Evolutionary conservation across 2,888 invertebrate genomes (phyloP), one percentile per base, ranked within the genome.

Genomic region (Idaea biselata): DNA sequence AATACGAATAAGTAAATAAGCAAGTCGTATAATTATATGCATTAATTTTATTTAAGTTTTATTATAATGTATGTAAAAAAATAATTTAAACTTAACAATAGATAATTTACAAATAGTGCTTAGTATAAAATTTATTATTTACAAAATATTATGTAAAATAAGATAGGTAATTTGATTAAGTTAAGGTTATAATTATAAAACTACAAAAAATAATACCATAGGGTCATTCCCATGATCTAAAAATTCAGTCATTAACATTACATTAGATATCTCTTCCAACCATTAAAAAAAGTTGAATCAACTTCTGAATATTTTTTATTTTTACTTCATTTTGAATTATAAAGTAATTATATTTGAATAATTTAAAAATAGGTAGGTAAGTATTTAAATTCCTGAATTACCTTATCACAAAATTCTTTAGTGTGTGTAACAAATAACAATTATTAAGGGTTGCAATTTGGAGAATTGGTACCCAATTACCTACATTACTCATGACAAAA

Each of bases 21-120:
- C 5, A 25, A 5, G 25, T 25, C 25, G 3, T 25, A 3, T 25
- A 25, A 25, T 25, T 3, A 25, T 25, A 3, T 25, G n/a, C n/a
- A n/a, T n/a, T n/a, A n/a, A n/a, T n/a, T n/a, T n/a, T n/a, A n/a
- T n/a, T n/a, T n/a, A n/a, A n/a, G 3, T 44, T 44, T 44, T 14
- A 11, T 57, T 61, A 33, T 18, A n/a, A 55, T 55, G n/a, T 4
- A 55, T n/a, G n/a, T n/a, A n/a, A n/a, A 25, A 55, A 18, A 61
- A 58, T 57, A 44, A 44, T 44, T 44, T 44, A 44, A 25, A 44
- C 44, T 44, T 44, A 44, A 44, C 8, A 44, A 44, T 8, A 44
- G 8, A 14, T 44, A 44, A 44, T 44, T 44, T 44, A 44, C 44
- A 44, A 44, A 44, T 11, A 14, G 44, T 11, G 44, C 7, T 44